Percentiles rank a stretch among this genome's conserved stretches.
Evolutionary conservation across 2,888 invertebrate genomes (phyloP).

Genomic region (Oscheius sp.): DNA sequence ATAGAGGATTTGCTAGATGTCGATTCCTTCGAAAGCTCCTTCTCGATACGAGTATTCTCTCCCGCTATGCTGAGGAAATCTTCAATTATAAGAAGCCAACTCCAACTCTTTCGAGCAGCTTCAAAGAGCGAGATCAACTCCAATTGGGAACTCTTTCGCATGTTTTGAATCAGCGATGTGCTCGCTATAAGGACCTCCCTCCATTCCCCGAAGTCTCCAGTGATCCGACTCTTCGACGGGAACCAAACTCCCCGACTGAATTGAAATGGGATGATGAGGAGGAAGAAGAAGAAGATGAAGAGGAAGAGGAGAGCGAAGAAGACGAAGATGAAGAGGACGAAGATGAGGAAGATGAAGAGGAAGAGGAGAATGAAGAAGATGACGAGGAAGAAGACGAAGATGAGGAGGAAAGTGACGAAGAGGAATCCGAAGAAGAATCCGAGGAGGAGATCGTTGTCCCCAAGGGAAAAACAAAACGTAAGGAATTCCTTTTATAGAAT

Average conservation of each 20-base stretch:
- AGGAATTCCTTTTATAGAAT: background rate
- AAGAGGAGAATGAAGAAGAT: constrained; percentile 39
- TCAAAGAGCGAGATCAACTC: constrained; percentile 83
- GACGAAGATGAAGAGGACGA: constrained; percentile 46
- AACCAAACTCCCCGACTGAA: constrained; percentile 42
- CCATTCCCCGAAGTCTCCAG: constrained; percentile 79
- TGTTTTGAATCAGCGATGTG: constrained; percentile 85
- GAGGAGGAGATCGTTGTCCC: background rate
- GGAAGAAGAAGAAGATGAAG: constrained; percentile 58
- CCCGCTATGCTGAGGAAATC: constrained; percentile 78
- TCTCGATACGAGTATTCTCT: constrained; percentile 73
- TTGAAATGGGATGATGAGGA: constrained; percentile 46
- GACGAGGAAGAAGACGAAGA: constrained; percentile 48
- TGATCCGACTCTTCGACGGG: constrained; percentile 44
- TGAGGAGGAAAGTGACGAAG: constrained; percentile 31
- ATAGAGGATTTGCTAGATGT: constrained; percentile 74
- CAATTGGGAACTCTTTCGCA: constrained; percentile 95
- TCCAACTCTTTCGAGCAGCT: constrained; percentile 82
- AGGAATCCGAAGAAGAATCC: constrained; percentile 35
- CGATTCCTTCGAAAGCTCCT: constrained; percentile 86
- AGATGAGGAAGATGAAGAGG: constrained; percentile 35
- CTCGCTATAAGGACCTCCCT: constrained; percentile 88
- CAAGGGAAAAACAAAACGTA: constrained; percentile 1
- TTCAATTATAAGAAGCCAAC: constrained; percentile 93
- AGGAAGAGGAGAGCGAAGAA: constrained; percentile 54